A percentile compares a stretch with the other conserved stretches of the same genome.
Conservation (phyloP, 2,888 invertebrate species). For the Perizoma affinitatum region DNA sequence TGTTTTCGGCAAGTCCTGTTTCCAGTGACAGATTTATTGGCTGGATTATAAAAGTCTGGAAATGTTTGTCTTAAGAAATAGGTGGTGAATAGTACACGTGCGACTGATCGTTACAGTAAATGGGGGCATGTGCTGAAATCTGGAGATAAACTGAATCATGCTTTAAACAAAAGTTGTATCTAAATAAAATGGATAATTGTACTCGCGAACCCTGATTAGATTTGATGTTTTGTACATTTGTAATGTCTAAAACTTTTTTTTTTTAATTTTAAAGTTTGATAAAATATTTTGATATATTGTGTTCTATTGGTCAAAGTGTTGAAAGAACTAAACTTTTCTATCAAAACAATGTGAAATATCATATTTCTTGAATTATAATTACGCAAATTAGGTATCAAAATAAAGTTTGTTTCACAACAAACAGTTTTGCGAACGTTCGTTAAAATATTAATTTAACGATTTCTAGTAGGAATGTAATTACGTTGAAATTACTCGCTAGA, state of each 20-base stretch:
- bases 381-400: constrained; percentile 12
- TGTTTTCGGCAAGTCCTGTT: constrained; percentile 55
- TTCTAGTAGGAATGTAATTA: constrained; percentile 20
- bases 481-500: constrained; percentile 8
- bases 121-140: constrained; percentile 29
- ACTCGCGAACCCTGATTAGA: no score
- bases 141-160: constrained; percentile 13
- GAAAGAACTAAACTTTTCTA: no score
- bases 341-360: background rate
- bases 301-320: no score
- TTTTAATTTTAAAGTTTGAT: no score
- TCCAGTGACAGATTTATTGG: constrained; percentile 41
- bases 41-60: constrained; percentile 37
- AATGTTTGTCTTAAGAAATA: constrained; percentile 35
- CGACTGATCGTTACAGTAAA: constrained; percentile 31
- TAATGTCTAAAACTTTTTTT: no score
- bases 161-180: background rate
- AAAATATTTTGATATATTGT: no score
- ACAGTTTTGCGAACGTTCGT: constrained; percentile 4
- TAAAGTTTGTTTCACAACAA: constrained; percentile 4
- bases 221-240: no score
- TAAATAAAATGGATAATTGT: no score
- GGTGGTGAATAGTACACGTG: constrained; percentile 27
- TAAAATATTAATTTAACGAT: constrained; percentile 26
- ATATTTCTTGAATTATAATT: constrained; percentile 17